A percentile compares a stretch with the other conserved stretches of the same genome.
Conservation (phyloP, 2,888 invertebrate species). For the Ernsta delagoae region DNA sequence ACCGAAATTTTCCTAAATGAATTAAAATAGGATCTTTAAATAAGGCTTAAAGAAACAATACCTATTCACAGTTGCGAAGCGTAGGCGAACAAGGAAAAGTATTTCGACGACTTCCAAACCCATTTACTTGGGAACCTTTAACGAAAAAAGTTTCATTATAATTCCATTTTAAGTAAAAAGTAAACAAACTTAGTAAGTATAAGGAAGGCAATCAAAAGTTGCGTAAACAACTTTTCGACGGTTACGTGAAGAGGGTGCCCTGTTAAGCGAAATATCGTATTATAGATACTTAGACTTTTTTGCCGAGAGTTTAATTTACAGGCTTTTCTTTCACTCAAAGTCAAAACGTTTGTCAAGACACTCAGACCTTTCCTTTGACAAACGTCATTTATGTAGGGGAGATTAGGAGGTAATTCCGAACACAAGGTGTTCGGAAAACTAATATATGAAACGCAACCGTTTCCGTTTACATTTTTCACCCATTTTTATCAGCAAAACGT, state of each 20-base stretch:
- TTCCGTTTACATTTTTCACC: no score
- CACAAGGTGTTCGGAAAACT: no score
- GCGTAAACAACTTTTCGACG: slow-evolving; percentile 74
- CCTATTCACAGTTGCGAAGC: slow-evolving; percentile 41
- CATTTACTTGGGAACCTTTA: slow-evolving; percentile 74
- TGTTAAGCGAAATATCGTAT: slow-evolving; percentile 54
- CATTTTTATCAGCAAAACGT: no score
- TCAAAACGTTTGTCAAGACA: background rate
- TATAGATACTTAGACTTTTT: slow-evolving; percentile 20
- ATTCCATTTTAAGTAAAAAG: slow-evolving; percentile 76
- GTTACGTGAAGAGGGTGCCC: slow-evolving; percentile 60
- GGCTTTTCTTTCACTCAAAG: background rate
- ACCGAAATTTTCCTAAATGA: slow-evolving; percentile 13
- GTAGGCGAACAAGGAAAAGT: slow-evolving; percentile 43
- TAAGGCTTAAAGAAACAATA: slow-evolving; percentile 15
- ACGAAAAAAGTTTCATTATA: slow-evolving; percentile 79
- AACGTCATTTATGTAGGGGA: no score
- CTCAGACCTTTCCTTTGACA: no score
- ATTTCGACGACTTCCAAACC: slow-evolving; percentile 58
- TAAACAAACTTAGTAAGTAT: slow-evolving; percentile 66
- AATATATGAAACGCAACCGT: no score
- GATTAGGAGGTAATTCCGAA: no score
- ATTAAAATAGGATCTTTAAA: slow-evolving; percentile 11
- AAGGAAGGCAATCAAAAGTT: slow-evolving; percentile 81
- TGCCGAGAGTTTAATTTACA: background rate